Conservation (phyloP, 2,888 invertebrate genomes). For the Acleris literana region DNA sequence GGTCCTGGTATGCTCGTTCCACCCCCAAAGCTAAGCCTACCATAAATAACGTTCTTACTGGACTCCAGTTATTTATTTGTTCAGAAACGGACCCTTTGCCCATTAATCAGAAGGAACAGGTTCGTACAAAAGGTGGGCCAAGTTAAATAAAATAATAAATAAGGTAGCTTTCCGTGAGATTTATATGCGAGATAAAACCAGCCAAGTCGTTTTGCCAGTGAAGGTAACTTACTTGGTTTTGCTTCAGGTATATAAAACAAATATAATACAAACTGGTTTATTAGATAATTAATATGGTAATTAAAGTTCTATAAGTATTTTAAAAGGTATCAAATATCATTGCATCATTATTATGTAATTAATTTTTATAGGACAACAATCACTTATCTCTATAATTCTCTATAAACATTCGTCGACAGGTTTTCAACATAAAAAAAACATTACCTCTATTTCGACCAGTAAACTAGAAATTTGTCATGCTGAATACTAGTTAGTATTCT, state of each 20-base stretch:
- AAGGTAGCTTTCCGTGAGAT: conserved; percentile 77
- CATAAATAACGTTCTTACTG: conserved; percentile 76
- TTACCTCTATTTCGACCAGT: too few relatives aligned
- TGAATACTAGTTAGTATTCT: too few relatives aligned
- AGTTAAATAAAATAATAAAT: conserved; percentile 81
- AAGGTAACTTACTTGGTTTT: conserved; percentile 23
- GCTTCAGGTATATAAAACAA: background rate
- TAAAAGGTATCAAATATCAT: too few relatives aligned
- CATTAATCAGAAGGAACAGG: conserved; percentile 80
- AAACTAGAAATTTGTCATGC: too few relatives aligned
- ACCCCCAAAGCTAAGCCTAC: conserved; percentile 44
- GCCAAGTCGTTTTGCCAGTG: conserved; percentile 45
- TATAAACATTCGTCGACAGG: too few relatives aligned
- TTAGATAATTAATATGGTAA: too few relatives aligned
- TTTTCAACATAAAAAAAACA: too few relatives aligned
- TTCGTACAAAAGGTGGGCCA: conserved; percentile 75
- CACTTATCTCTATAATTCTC: too few relatives aligned
- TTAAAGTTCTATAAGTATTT: too few relatives aligned
- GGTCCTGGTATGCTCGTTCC: background rate
- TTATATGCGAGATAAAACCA: conserved; percentile 78
- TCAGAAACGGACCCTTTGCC: conserved; percentile 74
- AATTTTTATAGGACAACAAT: too few relatives aligned
- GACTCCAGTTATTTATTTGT: conserved; percentile 55
- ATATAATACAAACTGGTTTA: too few relatives aligned
- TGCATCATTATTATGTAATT: too few relatives aligned